These are phyloP conservation scores for Eupithecia exiguata DNA, from an alignment of 2,888 invertebrate species.

Conservation along the genomic window DNA sequence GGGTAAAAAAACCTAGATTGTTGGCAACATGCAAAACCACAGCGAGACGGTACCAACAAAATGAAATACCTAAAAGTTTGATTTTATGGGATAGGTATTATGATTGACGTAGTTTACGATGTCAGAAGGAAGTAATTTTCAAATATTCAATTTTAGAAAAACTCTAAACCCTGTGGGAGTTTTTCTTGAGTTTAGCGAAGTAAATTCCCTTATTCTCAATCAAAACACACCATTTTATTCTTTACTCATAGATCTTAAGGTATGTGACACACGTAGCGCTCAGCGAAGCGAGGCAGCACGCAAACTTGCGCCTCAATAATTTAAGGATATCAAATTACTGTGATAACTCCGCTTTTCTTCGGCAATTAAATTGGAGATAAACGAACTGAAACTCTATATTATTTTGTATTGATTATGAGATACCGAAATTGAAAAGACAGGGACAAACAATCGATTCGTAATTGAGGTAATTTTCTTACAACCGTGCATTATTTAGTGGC, in stretches of 20 bases:
- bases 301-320: slow-evolving; percentile 36
- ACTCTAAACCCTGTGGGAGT: too few relatives aligned
- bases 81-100: not conserved
- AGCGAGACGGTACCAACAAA: slow-evolving; percentile 1
- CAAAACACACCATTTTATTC: not conserved
- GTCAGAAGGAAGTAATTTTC: not conserved
- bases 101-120: not conserved
- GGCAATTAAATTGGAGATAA: not conserved
- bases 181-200: too few relatives aligned
- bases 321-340: slow-evolving; percentile 6
- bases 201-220: not conserved
- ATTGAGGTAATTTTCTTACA: slow-evolving; percentile 23
- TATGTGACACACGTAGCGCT: slow-evolving; percentile 39
- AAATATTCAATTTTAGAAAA: not conserved
- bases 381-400: slow-evolving; percentile 7
- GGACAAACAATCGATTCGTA: slow-evolving; percentile 17
- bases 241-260: slow-evolving; percentile 1
- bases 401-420: slow-evolving; percentile 8
- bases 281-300: slow-evolving; percentile 34
- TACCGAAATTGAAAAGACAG: slow-evolving; percentile 2
- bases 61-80: not conserved
- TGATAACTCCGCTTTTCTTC: not conserved
- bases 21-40: slow-evolving; percentile 6
- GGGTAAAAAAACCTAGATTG: slow-evolving; percentile 18
- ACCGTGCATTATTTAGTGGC: slow-evolving; percentile 3